Conservation (phyloP, 2,888 invertebrate species). For the Tanypteryx hageni region DNA sequence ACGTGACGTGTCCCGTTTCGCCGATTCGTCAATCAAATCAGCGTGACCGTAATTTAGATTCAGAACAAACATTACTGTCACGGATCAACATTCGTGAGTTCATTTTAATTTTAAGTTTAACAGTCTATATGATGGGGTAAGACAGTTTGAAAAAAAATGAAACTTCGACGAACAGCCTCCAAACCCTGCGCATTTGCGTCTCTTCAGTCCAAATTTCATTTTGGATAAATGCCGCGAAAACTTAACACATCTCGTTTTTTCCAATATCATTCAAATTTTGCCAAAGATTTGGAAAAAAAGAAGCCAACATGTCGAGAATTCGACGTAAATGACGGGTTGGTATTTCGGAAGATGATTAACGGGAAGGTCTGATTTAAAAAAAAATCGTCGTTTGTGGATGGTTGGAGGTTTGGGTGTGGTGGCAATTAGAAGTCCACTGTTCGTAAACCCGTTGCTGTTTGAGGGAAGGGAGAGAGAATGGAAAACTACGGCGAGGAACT, state of each 20-base stretch:
- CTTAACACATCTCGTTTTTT: neutral
- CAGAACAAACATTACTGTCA: neutral
- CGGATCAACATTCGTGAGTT: neutral
- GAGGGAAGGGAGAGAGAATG: neutral
- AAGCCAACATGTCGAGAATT: neutral
- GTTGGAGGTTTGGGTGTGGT: neutral
- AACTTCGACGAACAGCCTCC: constrained; percentile 70
- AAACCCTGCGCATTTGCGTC: constrained; percentile 66
- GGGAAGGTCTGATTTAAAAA: neutral
- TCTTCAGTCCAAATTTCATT: constrained; percentile 7
- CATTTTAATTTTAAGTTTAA: neutral
- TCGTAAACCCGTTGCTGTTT: constrained; percentile 50
- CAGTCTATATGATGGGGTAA: neutral
- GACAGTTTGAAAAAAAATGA: constrained; percentile 55
- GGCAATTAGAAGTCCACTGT: constrained; percentile 45
- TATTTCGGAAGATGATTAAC: neutral
- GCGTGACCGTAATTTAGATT: neutral
- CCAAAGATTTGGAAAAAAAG: neutral
- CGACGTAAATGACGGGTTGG: neutral
- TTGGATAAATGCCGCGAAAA: neutral
- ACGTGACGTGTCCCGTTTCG: neutral
- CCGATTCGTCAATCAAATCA: neutral
- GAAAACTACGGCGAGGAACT: neutral
- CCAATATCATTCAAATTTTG: neutral
- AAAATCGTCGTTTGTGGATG: neutral